Base-by-base conservation (phyloP, 1,140 invertebrate species). In the Hypothenemus hampei region DNA sequence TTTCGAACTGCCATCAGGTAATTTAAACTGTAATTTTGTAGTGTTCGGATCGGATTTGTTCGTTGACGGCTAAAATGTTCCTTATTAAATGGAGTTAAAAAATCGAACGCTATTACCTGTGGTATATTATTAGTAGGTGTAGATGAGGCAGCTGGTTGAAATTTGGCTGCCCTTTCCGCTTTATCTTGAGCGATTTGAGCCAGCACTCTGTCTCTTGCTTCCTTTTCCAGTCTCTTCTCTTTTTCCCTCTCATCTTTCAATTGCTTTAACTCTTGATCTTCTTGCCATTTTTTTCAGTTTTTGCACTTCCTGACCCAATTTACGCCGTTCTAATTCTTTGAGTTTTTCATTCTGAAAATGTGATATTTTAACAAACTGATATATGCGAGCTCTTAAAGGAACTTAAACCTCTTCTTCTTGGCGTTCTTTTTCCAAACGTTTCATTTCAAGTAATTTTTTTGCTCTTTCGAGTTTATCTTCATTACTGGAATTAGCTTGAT, bases 121-220 rank as follows among this genome's bases (percentile, higher is more conserved):
- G 22, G 8, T 15, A 11, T 39, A 18, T 55, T 46, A 19, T 45
- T 44, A 44, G 58, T 49, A 23, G 57, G 57, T 7, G 54, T 41
- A 48, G 24, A 31, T 24, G 45, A 51, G 1, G 58, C 29, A 7
- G 57, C 29, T 6, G 53, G n/a, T 15, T 49, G 45, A n/a, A 59
- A 61, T 40, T 45, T 65, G 8, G 77, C 68, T 58, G 74, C 69
- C 40, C 80, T 62, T 61, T 83, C 80, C 5, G 78, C 71, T 52
- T 85, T 82, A 68, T 90, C 87, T 71, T 86, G 83, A 15, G 81
- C 86, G 65, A 86, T 91, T 73, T 87, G 83, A 48, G 81, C 79
- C 59, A 81, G 74, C 22, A 91, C 81, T 62, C 80, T 77, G 58
- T 89, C 82, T 60, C 82, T 69, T 2, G 84, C 83, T 37, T 77